Conservation (phyloP, 1,140 invertebrate genomes). For the Drosophila eugracilis region DNA sequence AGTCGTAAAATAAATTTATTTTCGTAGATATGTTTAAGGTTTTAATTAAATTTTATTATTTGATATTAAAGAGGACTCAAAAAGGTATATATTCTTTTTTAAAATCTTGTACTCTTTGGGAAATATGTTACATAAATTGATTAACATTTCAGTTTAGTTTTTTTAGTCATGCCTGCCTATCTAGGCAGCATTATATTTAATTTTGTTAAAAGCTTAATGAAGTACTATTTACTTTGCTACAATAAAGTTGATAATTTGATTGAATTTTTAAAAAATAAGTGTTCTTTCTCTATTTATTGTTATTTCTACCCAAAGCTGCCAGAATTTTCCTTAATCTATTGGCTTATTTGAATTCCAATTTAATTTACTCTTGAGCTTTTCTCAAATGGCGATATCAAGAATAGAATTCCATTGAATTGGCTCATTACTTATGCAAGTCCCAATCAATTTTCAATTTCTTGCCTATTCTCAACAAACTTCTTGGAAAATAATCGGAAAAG, state of each 20-base stretch:
- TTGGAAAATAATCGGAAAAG: constrained; percentile 44
- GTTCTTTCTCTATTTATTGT: background rate
- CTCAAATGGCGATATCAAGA: constrained; percentile 6
- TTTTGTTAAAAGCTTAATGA: no score
- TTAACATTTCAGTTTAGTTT: no score
- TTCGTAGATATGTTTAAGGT: no score
- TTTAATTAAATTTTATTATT: no score
- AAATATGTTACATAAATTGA: no score
- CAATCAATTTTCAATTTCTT: constrained; percentile 76
- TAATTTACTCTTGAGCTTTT: constrained; percentile 15
- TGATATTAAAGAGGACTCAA: no score
- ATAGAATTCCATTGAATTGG: constrained; percentile 33
- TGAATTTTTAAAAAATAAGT: background rate
- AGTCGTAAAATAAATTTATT: background rate
- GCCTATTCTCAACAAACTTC: constrained; percentile 19
- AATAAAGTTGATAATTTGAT: no score
- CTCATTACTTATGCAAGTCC: constrained; percentile 73
- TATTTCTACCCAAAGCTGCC: background rate
- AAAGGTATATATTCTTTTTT: no score
- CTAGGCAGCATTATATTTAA: no score
- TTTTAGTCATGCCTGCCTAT: no score
- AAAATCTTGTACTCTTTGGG: no score
- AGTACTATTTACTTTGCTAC: no score
- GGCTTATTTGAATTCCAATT: constrained; percentile 8
- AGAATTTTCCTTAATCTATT: background rate